These are phyloP conservation scores for Puffinus mauretanicus DNA, from an alignment of 2,113 vertebrate species.

Conservation along the genomic window DNA sequence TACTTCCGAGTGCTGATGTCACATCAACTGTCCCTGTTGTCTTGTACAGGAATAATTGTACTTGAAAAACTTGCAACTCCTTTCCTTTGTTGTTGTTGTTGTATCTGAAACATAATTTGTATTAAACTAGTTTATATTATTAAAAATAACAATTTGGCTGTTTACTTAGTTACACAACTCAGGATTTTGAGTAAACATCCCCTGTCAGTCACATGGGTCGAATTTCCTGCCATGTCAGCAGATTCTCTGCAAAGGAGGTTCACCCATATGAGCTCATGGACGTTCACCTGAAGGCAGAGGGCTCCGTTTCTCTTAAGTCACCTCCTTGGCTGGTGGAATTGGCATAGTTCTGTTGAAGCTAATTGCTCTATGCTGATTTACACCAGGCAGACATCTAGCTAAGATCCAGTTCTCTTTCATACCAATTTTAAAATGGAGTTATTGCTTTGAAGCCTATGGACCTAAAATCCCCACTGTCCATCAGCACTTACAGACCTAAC, in stretches of 20 bases:
- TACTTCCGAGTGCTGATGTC: constrained; percentile 35
- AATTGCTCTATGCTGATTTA: neutral
- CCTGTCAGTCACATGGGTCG: neutral
- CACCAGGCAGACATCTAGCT: neutral
- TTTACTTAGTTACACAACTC: neutral
- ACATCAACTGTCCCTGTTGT: constrained; percentile 13
- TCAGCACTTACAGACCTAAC: neutral
- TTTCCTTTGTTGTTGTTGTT: constrained; percentile 27
- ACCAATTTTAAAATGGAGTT: neutral
- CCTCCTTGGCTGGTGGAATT: neutral
- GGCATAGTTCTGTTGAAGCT: neutral
- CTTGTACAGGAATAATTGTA: constrained; percentile 17
- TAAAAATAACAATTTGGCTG: neutral
- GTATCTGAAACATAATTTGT: neutral
- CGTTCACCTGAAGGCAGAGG: neutral
- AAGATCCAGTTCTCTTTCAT: neutral
- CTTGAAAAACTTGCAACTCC: neutral
- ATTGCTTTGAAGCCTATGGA: neutral
- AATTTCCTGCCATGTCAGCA: neutral
- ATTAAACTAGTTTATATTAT: neutral
- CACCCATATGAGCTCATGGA: neutral
- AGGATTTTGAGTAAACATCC: neutral
- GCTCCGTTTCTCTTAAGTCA: neutral
- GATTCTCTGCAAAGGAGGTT: neutral
- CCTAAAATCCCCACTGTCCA: neutral